A percentile compares a stretch with the other conserved stretches of the same genome.
Evolutionary conservation across 1,140 invertebrate genomes (phyloP).

Genomic region (Trissolcus basalis): DNA sequence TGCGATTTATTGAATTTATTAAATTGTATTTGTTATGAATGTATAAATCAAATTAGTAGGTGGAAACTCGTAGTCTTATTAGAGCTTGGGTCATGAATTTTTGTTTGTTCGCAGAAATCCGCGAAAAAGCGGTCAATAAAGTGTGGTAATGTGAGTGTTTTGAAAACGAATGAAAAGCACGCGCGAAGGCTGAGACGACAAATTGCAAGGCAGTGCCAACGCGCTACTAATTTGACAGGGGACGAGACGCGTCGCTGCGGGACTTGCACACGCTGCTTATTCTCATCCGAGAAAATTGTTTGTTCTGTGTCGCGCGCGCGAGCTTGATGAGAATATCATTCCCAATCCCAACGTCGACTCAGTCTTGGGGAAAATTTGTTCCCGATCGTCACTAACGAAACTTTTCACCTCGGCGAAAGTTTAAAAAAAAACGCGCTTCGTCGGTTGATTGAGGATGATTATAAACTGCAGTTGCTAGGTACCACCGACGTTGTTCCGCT

Average conservation of each 20-base stretch:
- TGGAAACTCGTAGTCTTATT: no score
- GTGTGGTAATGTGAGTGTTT: slow-evolving; percentile 14
- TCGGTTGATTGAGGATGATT: slow-evolving; percentile 34
- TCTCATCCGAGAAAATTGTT: slow-evolving; percentile 5
- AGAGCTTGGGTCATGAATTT: no score
- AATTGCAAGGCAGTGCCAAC: slow-evolving; percentile 22
- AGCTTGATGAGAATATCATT: no score
- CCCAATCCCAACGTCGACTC: no score
- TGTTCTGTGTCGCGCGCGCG: slow-evolving; percentile 1
- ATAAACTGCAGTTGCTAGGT: slow-evolving; percentile 35
- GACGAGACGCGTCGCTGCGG: slow-evolving; percentile 25
- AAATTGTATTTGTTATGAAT: no score
- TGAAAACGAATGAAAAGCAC: slow-evolving; percentile 26
- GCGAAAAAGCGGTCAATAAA: no score
- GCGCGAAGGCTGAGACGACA: slow-evolving; percentile 22
- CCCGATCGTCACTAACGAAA: not conserved
- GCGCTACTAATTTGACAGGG: slow-evolving; percentile 47
- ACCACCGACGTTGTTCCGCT: slow-evolving; percentile 14
- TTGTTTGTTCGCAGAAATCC: no score
- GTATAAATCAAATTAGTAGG: no score
- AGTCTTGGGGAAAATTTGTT: not conserved
- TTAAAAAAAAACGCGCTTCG: not conserved
- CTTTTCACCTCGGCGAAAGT: no score
- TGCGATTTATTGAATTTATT: no score
- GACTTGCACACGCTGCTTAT: no score